Evolutionary conservation across 2,113 vertebrate genomes (phyloP).

Genomic region (Hippocampus abdominalis): DNA sequence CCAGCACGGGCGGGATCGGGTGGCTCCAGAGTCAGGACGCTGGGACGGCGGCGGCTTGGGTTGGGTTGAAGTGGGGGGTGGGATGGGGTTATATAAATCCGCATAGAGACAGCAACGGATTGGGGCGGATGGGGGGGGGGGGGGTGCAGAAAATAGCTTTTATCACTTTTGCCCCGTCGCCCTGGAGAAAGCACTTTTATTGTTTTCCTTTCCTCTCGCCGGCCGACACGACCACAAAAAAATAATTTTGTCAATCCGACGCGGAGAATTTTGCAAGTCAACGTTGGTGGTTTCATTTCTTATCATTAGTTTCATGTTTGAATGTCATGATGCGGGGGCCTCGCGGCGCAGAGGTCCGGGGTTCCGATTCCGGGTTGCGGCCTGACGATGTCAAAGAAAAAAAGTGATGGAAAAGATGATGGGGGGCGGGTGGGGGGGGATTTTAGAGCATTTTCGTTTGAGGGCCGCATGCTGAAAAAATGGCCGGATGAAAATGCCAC

Average conservation of each 20-base stretch:
- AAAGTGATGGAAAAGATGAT: too few relatives aligned
- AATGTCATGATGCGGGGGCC: too few relatives aligned
- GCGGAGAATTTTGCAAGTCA: too few relatives aligned
- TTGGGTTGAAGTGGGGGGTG: not conserved
- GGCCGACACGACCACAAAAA: not conserved
- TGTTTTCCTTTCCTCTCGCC: not conserved
- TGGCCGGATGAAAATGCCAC: too few relatives aligned
- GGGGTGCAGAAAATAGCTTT: not conserved
- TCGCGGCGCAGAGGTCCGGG: too few relatives aligned
- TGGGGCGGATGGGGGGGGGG: not conserved
- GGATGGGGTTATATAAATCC: conserved; percentile 32
- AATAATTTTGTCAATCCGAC: not conserved
- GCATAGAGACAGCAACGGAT: not conserved
- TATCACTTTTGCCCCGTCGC: conserved; percentile 4
- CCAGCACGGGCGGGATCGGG: conserved; percentile 18
- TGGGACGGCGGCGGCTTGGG: not conserved
- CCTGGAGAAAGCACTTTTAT: conserved; percentile 1
- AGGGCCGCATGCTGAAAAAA: too few relatives aligned
- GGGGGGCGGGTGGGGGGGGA: too few relatives aligned
- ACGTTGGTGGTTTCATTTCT: too few relatives aligned
- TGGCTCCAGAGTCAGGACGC: conserved; percentile 45
- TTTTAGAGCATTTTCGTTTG: too few relatives aligned
- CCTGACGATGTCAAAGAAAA: too few relatives aligned
- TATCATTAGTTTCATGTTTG: too few relatives aligned
- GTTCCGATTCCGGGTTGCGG: too few relatives aligned